Base-by-base conservation (phyloP, 1,140 invertebrate genomes). In the Drosophila pandora region DNA sequence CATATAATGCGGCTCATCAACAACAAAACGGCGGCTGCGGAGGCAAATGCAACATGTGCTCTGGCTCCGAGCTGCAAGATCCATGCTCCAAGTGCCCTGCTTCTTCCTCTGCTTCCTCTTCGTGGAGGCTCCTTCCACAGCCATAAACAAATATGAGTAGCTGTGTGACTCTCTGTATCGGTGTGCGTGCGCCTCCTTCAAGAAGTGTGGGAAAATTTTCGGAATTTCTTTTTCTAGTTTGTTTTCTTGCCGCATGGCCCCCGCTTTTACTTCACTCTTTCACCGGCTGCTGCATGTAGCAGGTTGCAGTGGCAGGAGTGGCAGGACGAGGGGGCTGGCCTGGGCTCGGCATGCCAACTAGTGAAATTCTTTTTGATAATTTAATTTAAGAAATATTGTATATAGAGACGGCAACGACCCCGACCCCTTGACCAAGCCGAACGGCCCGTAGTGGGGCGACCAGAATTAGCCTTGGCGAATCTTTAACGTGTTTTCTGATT, bases 291-390 rank as follows among this genome's bases (percentile, higher is more conserved):
- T 56, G 60, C 59, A 73, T 25, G 55, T 10, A 63, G 60, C 59
- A 73, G 71, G 69, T 73, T 74, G 23, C 45, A 10, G 10, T 3
- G 10, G 21, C 30, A 9, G 57, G 61, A 47, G 70, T 45, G 41
- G 69, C 57, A 17, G 23, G 45, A 21, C 9, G 39, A 52, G 60
- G 59, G 57, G 59, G 21, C 8, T 34, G 60, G 48, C 60, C 28
- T 64, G 53, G 74, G 70, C 55, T 71, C 73, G 82, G 78, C 82
- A 87, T 76, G 82, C 78, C 82, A 87, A 87, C 82, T 87, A 85
- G 82, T 72, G 82, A 88, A 85, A 88, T 85, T 87, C 83, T 87
- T 87, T 67, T 87, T 88, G 82, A 85, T 85, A 85, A 88, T 85
- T 85, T 85, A 85, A 85, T 85, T 85, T 85, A 70, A 85, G 74